These are phyloP conservation scores for Columba janthina DNA, from an alignment of 2,113 vertebrate genomes.

Conservation along the genomic window DNA sequence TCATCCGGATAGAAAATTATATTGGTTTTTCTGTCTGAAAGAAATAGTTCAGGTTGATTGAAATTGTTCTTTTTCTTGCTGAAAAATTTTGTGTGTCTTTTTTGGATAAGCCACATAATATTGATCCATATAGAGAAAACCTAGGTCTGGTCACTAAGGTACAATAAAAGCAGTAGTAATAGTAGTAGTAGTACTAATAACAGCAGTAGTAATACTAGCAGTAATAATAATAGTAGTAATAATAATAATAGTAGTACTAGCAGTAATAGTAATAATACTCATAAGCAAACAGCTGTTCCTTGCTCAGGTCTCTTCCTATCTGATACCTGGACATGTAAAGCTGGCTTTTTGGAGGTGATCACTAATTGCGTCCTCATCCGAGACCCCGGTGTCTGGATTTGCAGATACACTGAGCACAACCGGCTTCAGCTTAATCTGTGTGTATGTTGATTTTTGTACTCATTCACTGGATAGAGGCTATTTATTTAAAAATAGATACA, in stretches of 20 bases:
- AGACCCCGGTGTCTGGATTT: background rate
- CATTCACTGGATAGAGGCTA: background rate
- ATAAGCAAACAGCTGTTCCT: background rate
- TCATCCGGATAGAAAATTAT: background rate
- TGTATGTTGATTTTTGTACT: background rate
- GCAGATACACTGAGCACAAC: background rate
- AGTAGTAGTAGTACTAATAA: background rate
- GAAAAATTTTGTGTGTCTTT: background rate
- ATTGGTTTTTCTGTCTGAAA: background rate
- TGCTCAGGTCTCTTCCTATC: background rate
- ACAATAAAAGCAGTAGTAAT: background rate
- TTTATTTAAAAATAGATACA: background rate
- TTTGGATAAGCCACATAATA: background rate
- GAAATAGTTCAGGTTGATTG: background rate
- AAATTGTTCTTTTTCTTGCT: background rate
- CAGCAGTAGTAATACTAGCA: too few species aligned
- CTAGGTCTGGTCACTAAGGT: background rate
- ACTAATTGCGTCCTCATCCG: background rate
- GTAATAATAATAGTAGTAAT: too few species aligned
- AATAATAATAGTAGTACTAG: too few species aligned
- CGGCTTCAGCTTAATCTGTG: background rate
- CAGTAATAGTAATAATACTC: background rate
- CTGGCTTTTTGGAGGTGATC: background rate
- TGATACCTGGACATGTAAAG: background rate
- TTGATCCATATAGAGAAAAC: background rate